Conservation (phyloP, 64 coral and sea anemone genomes). For the Orbicella faveolata region DNA sequence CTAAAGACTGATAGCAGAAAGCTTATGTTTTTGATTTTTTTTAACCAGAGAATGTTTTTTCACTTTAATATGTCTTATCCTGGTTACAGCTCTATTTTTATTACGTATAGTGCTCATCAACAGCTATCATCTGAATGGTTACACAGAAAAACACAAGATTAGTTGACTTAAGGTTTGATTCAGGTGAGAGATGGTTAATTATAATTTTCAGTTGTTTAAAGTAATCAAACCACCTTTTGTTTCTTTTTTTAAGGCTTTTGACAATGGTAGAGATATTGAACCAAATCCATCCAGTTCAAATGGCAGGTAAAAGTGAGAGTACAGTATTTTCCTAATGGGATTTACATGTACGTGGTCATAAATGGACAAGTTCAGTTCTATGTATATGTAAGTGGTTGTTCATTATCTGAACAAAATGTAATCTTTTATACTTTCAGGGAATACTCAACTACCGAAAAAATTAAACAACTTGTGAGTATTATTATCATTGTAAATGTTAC, state of each 20-base stretch:
- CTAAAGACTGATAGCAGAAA: neutral
- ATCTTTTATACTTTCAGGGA: slow-evolving; percentile 38
- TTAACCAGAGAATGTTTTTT: too few relatives aligned
- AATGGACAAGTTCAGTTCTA: neutral
- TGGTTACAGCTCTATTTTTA: too few relatives aligned
- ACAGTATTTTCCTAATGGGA: too few relatives aligned
- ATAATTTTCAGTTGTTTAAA: too few relatives aligned
- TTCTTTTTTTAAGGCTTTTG: slow-evolving; percentile 6
- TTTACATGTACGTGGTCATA: neutral
- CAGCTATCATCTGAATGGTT: too few relatives aligned
- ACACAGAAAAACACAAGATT: too few relatives aligned
- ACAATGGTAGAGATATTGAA: slow-evolving; percentile 5
- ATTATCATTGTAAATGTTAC: too few relatives aligned
- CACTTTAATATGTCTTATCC: too few relatives aligned
- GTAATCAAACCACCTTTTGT: neutral
- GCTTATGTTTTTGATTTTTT: neutral
- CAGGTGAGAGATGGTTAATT: too few relatives aligned
- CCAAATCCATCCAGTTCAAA: neutral
- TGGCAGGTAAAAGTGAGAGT: neutral
- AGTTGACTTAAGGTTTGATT: too few relatives aligned
- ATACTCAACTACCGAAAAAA: slow-evolving; percentile 78
- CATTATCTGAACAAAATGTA: neutral
- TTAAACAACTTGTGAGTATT: slow-evolving; percentile 80
- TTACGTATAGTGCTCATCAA: too few relatives aligned
- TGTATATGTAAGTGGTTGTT: neutral